Conservation (phyloP, 2,888 invertebrate genomes). For the Leucophenga maculata region DNA sequence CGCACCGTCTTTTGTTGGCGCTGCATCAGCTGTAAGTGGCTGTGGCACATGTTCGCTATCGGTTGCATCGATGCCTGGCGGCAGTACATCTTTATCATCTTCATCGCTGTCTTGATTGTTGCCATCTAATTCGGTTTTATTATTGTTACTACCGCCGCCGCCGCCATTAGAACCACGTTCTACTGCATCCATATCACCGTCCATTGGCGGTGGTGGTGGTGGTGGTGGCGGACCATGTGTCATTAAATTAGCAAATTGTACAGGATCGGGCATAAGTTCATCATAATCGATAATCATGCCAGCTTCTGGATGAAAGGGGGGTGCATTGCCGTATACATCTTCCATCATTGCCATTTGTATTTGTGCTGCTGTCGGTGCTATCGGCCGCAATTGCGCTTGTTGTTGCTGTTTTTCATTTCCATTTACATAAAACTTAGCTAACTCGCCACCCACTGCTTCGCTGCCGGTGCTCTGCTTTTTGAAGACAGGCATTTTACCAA, state of each 20-base stretch:
- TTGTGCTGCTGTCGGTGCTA: constrained; percentile 64
- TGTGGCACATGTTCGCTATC: constrained; percentile 71
- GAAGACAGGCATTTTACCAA: constrained; percentile 88
- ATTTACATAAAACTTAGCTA: constrained; percentile 32
- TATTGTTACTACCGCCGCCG: constrained; percentile 28
- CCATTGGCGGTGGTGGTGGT: constrained; percentile 52
- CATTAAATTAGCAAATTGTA: constrained; percentile 71
- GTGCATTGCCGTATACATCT: constrained; percentile 68
- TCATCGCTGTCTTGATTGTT: constrained; percentile 5
- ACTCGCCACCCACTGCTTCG: not conserved
- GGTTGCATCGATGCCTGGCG: constrained; percentile 71
- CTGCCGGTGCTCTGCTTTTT: constrained; percentile 70
- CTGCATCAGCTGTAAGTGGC: constrained; percentile 72
- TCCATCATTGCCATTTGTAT: constrained; percentile 70
- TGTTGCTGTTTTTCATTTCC: constrained; percentile 22
- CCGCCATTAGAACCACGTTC: too few species aligned
- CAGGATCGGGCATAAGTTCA: constrained; percentile 72
- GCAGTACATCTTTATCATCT: constrained; percentile 54
- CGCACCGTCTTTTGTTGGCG: constrained; percentile 71
- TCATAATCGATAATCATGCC: constrained; percentile 71
- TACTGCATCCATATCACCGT: not conserved
- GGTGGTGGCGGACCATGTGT: constrained; percentile 71
- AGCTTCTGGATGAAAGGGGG: constrained; percentile 70
- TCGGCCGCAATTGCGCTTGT: constrained; percentile 31
- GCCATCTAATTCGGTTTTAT: constrained; percentile 16